A percentile compares a stretch with the other conserved stretches of the same genome.
Conservation (phyloP, 2,888 invertebrate genomes). For the Nezara viridula region DNA sequence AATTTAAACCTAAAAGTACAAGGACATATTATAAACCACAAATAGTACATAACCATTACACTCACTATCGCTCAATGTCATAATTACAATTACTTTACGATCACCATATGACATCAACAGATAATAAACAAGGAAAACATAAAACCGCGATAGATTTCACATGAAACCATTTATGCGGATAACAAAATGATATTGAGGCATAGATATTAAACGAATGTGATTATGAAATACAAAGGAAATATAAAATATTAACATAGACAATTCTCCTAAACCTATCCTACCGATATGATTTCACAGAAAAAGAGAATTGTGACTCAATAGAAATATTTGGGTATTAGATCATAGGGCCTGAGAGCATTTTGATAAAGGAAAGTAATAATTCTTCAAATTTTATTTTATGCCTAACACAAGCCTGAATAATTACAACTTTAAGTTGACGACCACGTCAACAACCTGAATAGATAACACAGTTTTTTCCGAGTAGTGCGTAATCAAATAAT, state of each 20-base stretch:
- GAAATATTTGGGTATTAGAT: not conserved
- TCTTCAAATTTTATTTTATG: not conserved
- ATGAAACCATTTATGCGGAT: not conserved
- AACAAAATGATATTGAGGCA: not conserved
- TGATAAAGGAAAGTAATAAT: not conserved
- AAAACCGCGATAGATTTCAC: not conserved
- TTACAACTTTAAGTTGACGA: too few species aligned
- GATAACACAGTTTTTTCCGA: too few species aligned
- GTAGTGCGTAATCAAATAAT: too few species aligned
- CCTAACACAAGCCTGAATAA: too few species aligned
- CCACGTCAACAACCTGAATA: too few species aligned
- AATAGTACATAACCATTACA: not conserved
- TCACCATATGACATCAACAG: not conserved
- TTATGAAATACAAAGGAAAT: not conserved
- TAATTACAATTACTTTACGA: not conserved
- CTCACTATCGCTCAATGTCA: not conserved
- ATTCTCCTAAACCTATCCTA: not conserved
- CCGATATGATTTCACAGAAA: not conserved
- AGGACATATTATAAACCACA: too few species aligned
- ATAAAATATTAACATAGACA: not conserved
- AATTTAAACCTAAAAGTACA: too few species aligned
- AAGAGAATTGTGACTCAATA: not conserved
- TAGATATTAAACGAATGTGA: not conserved
- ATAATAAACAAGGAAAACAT: not conserved
- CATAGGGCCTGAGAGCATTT: not conserved